Percentiles rank a stretch among this genome's conserved stretches.
Conservation (phyloP, 1,140 invertebrate genomes). For the Tachypleus tridentatus region DNA sequence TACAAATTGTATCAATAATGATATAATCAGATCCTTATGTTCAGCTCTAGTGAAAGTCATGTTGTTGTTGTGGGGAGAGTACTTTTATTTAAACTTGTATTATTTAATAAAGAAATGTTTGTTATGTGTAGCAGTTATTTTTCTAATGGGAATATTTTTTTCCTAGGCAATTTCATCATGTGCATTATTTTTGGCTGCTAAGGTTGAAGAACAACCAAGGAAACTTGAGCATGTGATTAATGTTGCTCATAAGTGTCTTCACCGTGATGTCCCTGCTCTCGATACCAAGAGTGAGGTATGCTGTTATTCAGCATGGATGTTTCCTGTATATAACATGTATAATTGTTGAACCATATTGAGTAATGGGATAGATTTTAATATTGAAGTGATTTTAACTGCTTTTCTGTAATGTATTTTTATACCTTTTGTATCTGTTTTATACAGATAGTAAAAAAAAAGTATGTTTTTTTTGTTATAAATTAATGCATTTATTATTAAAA, state of each 20-base stretch:
- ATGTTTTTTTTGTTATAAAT: no score
- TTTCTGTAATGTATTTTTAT: not conserved
- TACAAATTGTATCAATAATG: no score
- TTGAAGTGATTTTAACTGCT: not conserved
- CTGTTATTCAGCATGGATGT: no score
- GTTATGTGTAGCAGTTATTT: not conserved
- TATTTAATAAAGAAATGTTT: not conserved
- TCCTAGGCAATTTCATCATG: constrained; percentile 51
- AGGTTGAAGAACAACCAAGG: constrained; percentile 92
- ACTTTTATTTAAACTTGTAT: not conserved
- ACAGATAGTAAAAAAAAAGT: no score
- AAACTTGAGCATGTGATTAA: constrained; percentile 93
- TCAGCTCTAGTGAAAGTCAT: no score
- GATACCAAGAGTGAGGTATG: constrained; percentile 57
- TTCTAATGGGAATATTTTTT: constrained; percentile 5
- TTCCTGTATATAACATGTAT: constrained; percentile 5
- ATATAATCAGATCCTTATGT: no score
- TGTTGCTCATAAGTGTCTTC: constrained; percentile 69
- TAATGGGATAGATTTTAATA: not conserved
- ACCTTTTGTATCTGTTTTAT: not conserved
- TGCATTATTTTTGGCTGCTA: constrained; percentile 87
- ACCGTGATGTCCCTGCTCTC: constrained; percentile 43
- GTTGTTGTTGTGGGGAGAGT: no score
- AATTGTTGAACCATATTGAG: not conserved
- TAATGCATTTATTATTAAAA: no score